A percentile compares a stretch with the other conserved stretches of the same genome.
Evolutionary conservation across 2,888 invertebrate species (phyloP).

Genomic region (Eumerus sabulonum): DNA sequence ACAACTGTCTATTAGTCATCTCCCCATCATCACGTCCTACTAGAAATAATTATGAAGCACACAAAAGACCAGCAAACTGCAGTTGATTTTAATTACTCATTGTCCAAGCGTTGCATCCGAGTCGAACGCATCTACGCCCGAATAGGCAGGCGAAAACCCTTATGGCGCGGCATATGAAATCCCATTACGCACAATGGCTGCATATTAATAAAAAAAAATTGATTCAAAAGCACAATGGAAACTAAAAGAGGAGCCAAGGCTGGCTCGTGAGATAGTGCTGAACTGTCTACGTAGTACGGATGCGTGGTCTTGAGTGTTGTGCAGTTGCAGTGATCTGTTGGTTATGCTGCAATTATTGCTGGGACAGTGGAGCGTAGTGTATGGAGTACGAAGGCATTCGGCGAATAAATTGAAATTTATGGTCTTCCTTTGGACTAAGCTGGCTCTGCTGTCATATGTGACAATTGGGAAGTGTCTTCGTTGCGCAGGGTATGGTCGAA

Average conservation of each 20-base stretch:
- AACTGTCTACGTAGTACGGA: conserved; percentile 6
- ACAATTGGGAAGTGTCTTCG: not conserved
- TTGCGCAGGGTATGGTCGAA: too few relatives aligned
- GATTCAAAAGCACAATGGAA: not conserved
- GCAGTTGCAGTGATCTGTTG: not conserved
- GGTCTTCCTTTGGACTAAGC: not conserved
- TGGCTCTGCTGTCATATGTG: too few relatives aligned
- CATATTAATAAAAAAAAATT: conserved; percentile 11
- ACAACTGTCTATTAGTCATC: too few relatives aligned
- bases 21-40: too few relatives aligned
- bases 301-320: too few relatives aligned
- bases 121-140: not conserved
- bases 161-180: conserved; percentile 13
- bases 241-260: too few relatives aligned
- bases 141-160: conserved; percentile 10
- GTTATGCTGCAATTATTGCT: conserved; percentile 23
- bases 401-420: conserved; percentile 40
- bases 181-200: conserved; percentile 26
- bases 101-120: conserved; percentile 1
- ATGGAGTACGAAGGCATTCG: conserved; percentile 19
- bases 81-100: conserved; percentile 28
- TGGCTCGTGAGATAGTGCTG: conserved; percentile 10
- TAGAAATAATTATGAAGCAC: too few relatives aligned
- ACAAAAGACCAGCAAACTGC: conserved; percentile 9
- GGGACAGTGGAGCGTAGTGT: conserved; percentile 7